Evolutionary conservation across 53 echinoderm and acorn worm genomes (phyloP).

Genomic region (Actinopyga echinites): DNA sequence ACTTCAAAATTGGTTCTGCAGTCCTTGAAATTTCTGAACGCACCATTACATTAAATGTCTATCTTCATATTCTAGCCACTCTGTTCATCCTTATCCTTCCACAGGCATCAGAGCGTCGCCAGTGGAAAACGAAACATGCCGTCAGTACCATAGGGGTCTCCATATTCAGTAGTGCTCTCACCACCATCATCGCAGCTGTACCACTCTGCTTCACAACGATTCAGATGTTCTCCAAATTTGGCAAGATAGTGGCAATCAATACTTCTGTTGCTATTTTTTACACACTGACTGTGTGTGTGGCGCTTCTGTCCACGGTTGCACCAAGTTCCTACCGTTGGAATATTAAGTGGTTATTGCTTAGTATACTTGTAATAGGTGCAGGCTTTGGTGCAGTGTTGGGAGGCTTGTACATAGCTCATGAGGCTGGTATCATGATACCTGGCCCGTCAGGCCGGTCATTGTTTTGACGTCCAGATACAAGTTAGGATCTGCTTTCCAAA

Average conservation of each 20-base stretch:
- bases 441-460: conserved; percentile 83
- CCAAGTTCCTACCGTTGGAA: conserved; percentile 88
- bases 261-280: conserved; percentile 86
- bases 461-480: conserved; percentile 45
- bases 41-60: too few relatives aligned
- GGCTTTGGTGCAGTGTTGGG: conserved; percentile 58
- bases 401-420: conserved; percentile 56
- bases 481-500: too few relatives aligned
- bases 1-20: too few relatives aligned
- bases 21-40: too few relatives aligned
- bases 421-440: conserved; percentile 69
- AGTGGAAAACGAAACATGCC: conserved; percentile 82
- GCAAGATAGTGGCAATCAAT: conserved; percentile 96
- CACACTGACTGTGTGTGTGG: conserved; percentile 88
- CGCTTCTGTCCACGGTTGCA: conserved; percentile 72
- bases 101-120: conserved; percentile 64
- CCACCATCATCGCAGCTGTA: conserved; percentile 84
- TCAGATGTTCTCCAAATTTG: conserved; percentile 94
- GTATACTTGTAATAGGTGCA: conserved; percentile 53
- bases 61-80: neutral
- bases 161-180: conserved; percentile 92
- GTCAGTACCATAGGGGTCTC: conserved; percentile 93
- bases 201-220: conserved; percentile 94
- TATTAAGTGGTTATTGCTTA: conserved; percentile 71
- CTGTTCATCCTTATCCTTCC: conserved; percentile 32